These are phyloP conservation scores for Sphyrna mokarran DNA, from an alignment of 2,113 vertebrate genomes.

Conservation along the genomic window DNA sequence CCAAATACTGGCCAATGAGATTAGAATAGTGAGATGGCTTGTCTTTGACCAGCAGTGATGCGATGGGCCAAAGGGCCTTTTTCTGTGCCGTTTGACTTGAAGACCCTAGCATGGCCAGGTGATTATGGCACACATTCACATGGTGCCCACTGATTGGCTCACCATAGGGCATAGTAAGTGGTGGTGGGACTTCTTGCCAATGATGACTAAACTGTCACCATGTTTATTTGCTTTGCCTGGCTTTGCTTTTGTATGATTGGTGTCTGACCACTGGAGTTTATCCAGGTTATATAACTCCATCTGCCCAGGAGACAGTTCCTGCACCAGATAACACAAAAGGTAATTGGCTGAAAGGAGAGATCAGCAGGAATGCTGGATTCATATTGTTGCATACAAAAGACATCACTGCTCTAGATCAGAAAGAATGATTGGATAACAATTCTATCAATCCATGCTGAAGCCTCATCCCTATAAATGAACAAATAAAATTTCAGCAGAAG, in stretches of 20 bases:
- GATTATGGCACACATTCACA: not conserved
- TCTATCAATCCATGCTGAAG: not conserved
- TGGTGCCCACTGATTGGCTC: not conserved
- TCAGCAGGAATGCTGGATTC: not conserved
- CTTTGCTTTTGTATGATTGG: not conserved
- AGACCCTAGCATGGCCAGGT: not conserved
- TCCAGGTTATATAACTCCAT: not conserved
- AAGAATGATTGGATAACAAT: not conserved
- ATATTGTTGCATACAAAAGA: not conserved
- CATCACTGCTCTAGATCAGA: not conserved
- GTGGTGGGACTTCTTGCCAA: not conserved
- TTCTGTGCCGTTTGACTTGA: too few species aligned
- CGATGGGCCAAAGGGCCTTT: too few species aligned
- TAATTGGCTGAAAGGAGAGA: not conserved
- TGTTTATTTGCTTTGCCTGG: not conserved
- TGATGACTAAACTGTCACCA: not conserved
- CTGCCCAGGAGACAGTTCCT: not conserved
- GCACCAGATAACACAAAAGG: not conserved
- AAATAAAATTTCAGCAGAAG: not conserved
- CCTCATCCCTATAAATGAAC: not conserved
- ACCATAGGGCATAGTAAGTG: not conserved
- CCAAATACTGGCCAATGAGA: too few species aligned
- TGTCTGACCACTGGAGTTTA: not conserved
- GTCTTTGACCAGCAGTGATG: too few species aligned
- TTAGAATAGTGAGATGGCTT: too few species aligned